Evolutionary conservation across 2,797 vertebrate genomes (phyloP).

Genomic region (Hephaestus fuliginosus): DNA sequence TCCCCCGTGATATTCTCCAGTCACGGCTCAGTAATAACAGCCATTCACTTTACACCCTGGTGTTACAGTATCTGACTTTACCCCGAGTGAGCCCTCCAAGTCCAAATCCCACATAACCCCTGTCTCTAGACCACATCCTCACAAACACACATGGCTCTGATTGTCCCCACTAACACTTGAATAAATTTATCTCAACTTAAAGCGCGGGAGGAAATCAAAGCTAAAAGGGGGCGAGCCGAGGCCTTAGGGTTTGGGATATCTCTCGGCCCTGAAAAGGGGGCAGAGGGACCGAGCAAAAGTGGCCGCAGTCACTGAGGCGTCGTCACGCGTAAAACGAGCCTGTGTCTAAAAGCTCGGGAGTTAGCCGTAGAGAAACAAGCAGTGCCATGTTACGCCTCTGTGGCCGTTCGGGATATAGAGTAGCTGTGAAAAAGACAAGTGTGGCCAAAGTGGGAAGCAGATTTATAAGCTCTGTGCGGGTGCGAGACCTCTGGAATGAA

Average conservation of each 20-base stretch:
- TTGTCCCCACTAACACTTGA: slow-evolving; percentile 66
- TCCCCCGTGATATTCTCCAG: slow-evolving; percentile 60
- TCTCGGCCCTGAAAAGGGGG: slow-evolving; percentile 28
- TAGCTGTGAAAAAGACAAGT: slow-evolving; percentile 80
- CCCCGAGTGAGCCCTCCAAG: slow-evolving; percentile 50
- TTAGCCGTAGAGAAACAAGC: slow-evolving; percentile 75
- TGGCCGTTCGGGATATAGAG: slow-evolving; percentile 71
- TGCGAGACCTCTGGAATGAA: slow-evolving; percentile 72
- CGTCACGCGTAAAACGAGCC: slow-evolving; percentile 68
- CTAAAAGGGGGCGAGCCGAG: slow-evolving; percentile 40
- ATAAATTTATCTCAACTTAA: slow-evolving; percentile 66
- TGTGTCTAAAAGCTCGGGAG: slow-evolving; percentile 58
- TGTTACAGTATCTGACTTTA: slow-evolving; percentile 71
- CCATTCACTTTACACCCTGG: slow-evolving; percentile 69
- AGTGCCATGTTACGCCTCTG: slow-evolving; percentile 79
- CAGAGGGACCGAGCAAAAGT: slow-evolving; percentile 27
- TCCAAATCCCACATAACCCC: slow-evolving; percentile 76
- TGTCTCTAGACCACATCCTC: slow-evolving; percentile 70
- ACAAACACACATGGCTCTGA: slow-evolving; percentile 78
- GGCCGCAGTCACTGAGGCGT: slow-evolving; percentile 55
- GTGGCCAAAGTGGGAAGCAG: slow-evolving; percentile 76
- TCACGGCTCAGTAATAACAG: slow-evolving; percentile 66
- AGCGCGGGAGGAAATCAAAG: slow-evolving; percentile 71
- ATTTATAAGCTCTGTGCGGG: slow-evolving; percentile 77
- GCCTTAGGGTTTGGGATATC: slow-evolving; percentile 40